These are phyloP conservation scores for Condylura cristata DNA, from an alignment of 2,113 vertebrate species.

Conservation along the genomic window DNA sequence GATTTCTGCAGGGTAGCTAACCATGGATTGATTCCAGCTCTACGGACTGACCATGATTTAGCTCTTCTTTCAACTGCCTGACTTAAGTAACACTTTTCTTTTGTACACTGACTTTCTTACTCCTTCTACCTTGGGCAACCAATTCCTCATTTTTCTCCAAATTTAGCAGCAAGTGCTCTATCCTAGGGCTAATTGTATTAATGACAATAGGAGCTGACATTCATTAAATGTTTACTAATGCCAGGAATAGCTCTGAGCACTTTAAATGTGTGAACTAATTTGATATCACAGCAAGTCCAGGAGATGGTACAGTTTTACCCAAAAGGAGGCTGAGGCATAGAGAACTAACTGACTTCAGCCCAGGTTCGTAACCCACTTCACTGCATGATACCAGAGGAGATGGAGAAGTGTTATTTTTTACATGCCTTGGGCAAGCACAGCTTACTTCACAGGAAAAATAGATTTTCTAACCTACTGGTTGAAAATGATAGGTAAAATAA, in stretches of 20 bases:
- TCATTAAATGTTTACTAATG: neutral
- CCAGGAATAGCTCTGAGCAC: neutral
- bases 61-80: neutral
- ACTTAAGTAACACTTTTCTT: neutral
- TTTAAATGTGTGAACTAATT: neutral
- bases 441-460: constrained; percentile 23
- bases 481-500: neutral
- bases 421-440: too few species aligned
- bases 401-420: neutral
- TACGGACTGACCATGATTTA: neutral
- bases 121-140: neutral
- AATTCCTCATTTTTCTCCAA: neutral
- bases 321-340: constrained; percentile 1
- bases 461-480: neutral
- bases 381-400: neutral
- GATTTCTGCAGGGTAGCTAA: neutral
- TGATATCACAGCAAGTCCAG: neutral
- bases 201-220: neutral
- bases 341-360: neutral
- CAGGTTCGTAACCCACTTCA: neutral
- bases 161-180: neutral
- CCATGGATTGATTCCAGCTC: neutral
- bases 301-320: neutral
- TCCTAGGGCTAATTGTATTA: neutral
- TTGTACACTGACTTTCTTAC: neutral